Evolutionary conservation across 2,113 vertebrate genomes (phyloP), one percentile per base, ranked within the genome.

Genomic region (Cyprinus carpio): DNA sequence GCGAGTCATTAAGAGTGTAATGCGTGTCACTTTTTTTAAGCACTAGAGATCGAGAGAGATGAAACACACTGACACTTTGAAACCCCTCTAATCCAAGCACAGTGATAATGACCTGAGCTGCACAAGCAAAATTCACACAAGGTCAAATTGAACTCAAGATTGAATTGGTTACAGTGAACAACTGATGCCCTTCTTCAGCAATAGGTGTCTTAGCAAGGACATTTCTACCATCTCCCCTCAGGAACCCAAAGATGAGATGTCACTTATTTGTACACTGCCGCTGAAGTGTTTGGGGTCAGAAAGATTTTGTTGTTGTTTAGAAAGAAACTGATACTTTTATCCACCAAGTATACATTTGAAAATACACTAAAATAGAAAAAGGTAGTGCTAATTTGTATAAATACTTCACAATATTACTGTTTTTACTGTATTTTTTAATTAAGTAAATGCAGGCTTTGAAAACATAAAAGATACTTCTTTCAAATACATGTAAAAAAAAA

Each of bases 31-130:
- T 29, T 76, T 79, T 34, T 46, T 43, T 65, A 81, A 15, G 16
- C 79, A 34, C 62, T 60, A 67, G 62, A 51, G 62, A 81, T 43
- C 6, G 27, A 81, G 60, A 67, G 13, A 81, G 56, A 80, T 67
- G 40, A 81, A 67, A 51, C 6, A 16, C 64, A 43, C n/a, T 67
- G 62, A 81, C 25, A 80, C 23, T 80, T 80, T 80, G 34, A 62
- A 62, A 69, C n/a, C n/a, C 23, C n/a, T 31, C 43, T 51, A 67
- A 81, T 81, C 79, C 40, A n/a, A 65, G 43, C 60, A 12, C 62
- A 51, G 20, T 69, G 62, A 69, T 67, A 81, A 81, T 67, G 81
- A 82, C 65, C 12, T 72, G 65, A 71, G 12, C 27, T 54, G 29
- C 27, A 72, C 46, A 2, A 25, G 46, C 43, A 15, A 31, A 54